Conservation (phyloP, 1,140 invertebrate genomes). For the Drosophila oshimai region DNA sequence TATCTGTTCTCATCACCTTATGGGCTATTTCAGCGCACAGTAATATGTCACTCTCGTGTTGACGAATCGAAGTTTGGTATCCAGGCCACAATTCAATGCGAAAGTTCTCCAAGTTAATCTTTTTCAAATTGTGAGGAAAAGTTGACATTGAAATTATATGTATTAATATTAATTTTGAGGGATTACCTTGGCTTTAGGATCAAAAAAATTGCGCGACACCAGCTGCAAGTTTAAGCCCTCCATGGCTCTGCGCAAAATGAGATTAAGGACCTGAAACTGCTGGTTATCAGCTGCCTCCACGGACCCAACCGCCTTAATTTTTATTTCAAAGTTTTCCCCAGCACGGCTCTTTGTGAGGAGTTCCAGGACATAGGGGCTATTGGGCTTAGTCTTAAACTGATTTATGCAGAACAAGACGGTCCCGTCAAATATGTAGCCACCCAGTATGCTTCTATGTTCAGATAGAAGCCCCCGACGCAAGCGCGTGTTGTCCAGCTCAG, state of each 20-base stretch:
- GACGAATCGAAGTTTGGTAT: slow-evolving; percentile 90
- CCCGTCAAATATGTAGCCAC: slow-evolving; percentile 84
- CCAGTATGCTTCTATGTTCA: slow-evolving; percentile 48
- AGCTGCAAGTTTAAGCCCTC: slow-evolving; percentile 86
- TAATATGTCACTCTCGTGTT: slow-evolving; percentile 89
- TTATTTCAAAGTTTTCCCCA: slow-evolving; percentile 70
- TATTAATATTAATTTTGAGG: background rate
- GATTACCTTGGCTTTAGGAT: slow-evolving; percentile 86
- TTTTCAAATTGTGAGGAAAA: no score
- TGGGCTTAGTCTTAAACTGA: slow-evolving; percentile 15
- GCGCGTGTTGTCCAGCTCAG: slow-evolving; percentile 83
- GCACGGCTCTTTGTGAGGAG: slow-evolving; percentile 62
- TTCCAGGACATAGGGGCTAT: slow-evolving; percentile 33
- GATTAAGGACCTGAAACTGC: slow-evolving; percentile 83
- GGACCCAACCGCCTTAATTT: slow-evolving; percentile 55
- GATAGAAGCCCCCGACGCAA: slow-evolving; percentile 49
- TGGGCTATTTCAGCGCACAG: slow-evolving; percentile 90
- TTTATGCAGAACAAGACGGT: slow-evolving; percentile 79
- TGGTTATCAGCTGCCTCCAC: slow-evolving; percentile 59
- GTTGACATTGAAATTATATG: background rate
- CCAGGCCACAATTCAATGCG: slow-evolving; percentile 89
- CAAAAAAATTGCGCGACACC: slow-evolving; percentile 91
- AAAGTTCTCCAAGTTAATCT: slow-evolving; percentile 71
- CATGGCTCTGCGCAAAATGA: slow-evolving; percentile 89
- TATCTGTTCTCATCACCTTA: slow-evolving; percentile 86